Percentiles rank a stretch among this genome's conserved stretches.
Conservation (phyloP, 1,140 invertebrate species). For the Drosophila sucinea region DNA sequence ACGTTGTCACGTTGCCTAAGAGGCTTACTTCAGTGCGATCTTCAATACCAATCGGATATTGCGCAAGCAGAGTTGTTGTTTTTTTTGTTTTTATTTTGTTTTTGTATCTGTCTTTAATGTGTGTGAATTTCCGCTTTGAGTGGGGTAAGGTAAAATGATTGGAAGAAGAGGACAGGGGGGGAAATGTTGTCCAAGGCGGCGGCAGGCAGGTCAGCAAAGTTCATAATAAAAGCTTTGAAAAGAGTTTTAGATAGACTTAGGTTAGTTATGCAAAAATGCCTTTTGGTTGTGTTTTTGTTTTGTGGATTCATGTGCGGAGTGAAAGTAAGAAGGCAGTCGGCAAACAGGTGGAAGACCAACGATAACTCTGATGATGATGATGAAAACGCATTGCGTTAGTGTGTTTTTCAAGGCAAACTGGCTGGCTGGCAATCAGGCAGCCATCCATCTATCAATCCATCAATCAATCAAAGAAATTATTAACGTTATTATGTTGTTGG, state of each 20-base stretch:
- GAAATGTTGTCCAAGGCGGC: neutral
- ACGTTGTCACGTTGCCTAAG: conserved; percentile 21
- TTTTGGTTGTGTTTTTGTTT: neutral
- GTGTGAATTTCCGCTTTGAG: conserved; percentile 60
- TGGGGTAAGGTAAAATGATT: conserved; percentile 4
- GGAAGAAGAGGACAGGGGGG: conserved; percentile 1
- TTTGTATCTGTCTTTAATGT: conserved; percentile 37
- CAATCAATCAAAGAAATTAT: conserved; percentile 53
- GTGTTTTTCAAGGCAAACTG: conserved; percentile 65
- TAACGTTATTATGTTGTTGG: conserved; percentile 21
- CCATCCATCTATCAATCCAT: conserved; percentile 32
- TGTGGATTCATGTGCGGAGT: conserved; percentile 20
- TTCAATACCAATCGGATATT: conserved; percentile 64
- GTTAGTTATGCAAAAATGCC: conserved; percentile 67
- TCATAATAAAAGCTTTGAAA: conserved; percentile 50
- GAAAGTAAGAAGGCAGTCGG: conserved; percentile 56
- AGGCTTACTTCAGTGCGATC: conserved; percentile 15
- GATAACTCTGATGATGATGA: conserved; percentile 1
- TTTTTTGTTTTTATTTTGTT: conserved; percentile 24
- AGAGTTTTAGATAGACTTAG: conserved; percentile 43
- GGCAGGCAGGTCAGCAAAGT: conserved; percentile 52
- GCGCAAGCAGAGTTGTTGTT: conserved; percentile 48
- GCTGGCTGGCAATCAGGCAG: conserved; percentile 20
- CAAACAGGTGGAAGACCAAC: conserved; percentile 46
- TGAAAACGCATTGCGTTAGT: conserved; percentile 52